These are phyloP conservation scores for Bilobella aurantiaca DNA, from an alignment of 1,140 invertebrate genomes.

Conservation along the genomic window DNA sequence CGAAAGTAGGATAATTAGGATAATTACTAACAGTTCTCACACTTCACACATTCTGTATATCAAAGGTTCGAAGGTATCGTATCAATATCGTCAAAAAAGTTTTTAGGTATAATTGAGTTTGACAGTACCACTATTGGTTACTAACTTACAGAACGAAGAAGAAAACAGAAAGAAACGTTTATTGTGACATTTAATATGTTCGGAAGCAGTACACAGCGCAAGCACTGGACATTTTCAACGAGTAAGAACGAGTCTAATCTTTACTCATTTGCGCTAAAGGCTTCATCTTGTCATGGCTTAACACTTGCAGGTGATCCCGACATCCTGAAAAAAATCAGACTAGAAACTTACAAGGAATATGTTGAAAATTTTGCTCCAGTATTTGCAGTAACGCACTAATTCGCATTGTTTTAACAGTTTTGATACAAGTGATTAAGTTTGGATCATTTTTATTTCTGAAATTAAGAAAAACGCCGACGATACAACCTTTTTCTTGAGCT, in stretches of 20 bases:
- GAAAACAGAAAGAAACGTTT: too few species aligned
- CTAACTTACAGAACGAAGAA: too few species aligned
- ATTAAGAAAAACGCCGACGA: slow-evolving; percentile 44
- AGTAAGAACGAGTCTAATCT: neutral
- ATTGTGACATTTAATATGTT: too few species aligned
- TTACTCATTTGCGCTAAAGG: neutral
- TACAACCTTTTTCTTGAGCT: slow-evolving; percentile 56
- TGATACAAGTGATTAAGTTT: neutral
- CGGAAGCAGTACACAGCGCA: neutral
- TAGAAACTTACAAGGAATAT: neutral
- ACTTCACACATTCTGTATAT: too few species aligned
- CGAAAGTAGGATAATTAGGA: too few species aligned
- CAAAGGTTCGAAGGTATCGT: too few species aligned
- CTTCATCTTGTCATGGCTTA: neutral
- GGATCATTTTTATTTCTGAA: slow-evolving; percentile 2
- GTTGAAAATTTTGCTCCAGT: neutral
- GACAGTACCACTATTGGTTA: too few species aligned
- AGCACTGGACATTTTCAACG: neutral
- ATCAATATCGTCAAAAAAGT: too few species aligned
- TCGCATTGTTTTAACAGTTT: neutral
- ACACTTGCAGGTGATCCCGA: neutral
- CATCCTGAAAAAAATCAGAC: neutral
- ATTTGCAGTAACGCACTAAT: neutral
- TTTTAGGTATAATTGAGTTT: too few species aligned
- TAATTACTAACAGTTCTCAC: too few species aligned